These are phyloP conservation scores for Leptosomus discolor DNA, from an alignment of 2,113 vertebrate species.

Conservation along the genomic window DNA sequence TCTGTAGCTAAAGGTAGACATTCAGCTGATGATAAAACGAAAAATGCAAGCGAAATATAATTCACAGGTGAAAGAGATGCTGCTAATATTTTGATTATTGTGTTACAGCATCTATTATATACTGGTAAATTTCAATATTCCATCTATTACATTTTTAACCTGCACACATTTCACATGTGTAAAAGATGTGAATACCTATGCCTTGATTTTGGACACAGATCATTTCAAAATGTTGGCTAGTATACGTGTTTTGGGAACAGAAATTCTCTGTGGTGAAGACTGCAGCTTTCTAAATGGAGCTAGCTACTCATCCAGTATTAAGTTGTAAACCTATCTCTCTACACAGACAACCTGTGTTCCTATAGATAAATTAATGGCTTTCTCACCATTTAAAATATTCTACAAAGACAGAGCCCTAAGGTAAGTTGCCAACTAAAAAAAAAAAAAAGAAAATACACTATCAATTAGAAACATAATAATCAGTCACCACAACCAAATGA, in stretches of 20 bases:
- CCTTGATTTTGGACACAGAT: not conserved
- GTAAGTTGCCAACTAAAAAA: not conserved
- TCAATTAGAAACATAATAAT: not conserved
- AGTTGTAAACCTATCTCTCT: not conserved
- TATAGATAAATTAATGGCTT: not conserved
- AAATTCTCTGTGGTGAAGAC: not conserved
- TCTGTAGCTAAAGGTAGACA: not conserved
- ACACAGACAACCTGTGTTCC: not conserved
- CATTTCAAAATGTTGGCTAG: not conserved
- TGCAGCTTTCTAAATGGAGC: not conserved
- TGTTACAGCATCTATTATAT: not conserved
- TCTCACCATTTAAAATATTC: not conserved
- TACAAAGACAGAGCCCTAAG: not conserved
- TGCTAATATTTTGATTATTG: not conserved
- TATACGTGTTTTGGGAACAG: not conserved
- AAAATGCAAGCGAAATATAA: conserved; percentile 8
- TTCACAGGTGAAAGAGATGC: not conserved
- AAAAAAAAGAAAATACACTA: not conserved
- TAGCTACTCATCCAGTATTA: not conserved
- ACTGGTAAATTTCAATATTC: not conserved
- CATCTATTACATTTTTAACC: not conserved
- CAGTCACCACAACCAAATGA: not conserved
- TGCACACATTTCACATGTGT: not conserved
- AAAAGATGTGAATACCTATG: not conserved
- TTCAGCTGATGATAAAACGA: not conserved